Percentiles rank a stretch among this genome's conserved stretches.
Evolutionary conservation across 2,888 invertebrate species (phyloP).

Genomic region (Elmis aenea): DNA sequence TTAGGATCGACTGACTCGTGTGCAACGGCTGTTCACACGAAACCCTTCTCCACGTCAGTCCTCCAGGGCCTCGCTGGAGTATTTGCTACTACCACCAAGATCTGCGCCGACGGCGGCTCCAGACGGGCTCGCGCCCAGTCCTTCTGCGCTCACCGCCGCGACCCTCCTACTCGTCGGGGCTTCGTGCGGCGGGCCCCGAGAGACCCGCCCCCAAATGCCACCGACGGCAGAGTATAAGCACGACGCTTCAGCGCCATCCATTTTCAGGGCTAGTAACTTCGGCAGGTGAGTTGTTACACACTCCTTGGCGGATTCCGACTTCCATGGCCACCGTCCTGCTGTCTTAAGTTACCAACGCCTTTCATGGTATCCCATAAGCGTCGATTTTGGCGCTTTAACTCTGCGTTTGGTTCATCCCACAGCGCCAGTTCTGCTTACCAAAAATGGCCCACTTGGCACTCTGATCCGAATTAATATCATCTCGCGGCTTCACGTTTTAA

Average conservation of each 20-base stretch:
- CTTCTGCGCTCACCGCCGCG: conserved; percentile 57
- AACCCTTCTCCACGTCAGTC: conserved; percentile 60
- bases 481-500: conserved; percentile 26
- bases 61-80: conserved; percentile 59
- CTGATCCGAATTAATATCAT: conserved; percentile 50
- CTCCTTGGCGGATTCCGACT: conserved; percentile 64
- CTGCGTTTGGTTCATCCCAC: conserved; percentile 71
- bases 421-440: conserved; percentile 78
- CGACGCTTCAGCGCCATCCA: conserved; percentile 58
- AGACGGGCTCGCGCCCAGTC: conserved; percentile 53
- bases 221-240: conserved; percentile 48
- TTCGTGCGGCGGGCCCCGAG: conserved; percentile 47
- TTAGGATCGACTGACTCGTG: conserved; percentile 57
- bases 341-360: conserved; percentile 52
- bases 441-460: conserved; percentile 67
- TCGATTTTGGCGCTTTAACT: conserved; percentile 49
- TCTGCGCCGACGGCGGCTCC: conserved; percentile 54
- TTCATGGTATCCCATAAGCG: conserved; percentile 52
- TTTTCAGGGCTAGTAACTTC: conserved; percentile 61
- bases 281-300: conserved; percentile 54
- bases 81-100: conserved; percentile 66
- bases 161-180: conserved; percentile 59
- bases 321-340: conserved; percentile 73
- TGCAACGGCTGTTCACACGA: conserved; percentile 58
- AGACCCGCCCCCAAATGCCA: conserved; percentile 40